Evolutionary conservation across 2,113 vertebrate species (phyloP).

Genomic region (Xenopus borealis): DNA sequence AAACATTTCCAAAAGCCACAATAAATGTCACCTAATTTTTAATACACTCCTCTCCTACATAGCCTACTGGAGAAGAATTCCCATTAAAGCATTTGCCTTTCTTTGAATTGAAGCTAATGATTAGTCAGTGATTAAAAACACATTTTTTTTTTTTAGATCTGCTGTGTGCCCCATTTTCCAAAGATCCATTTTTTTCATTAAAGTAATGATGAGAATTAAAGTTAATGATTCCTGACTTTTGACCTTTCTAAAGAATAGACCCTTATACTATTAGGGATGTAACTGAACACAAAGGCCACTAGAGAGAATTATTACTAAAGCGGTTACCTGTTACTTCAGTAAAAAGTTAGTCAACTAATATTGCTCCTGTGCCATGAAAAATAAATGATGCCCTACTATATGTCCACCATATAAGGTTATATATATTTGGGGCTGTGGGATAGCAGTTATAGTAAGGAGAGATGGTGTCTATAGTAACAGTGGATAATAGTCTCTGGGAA

Average conservation of each 20-base stretch:
- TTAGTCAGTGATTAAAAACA: neutral
- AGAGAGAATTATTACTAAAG: too few relatives aligned
- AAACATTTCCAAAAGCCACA: constrained; percentile 5
- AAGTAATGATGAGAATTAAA: constrained; percentile 1
- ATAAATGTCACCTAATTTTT: constrained; percentile 28
- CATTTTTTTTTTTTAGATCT: neutral
- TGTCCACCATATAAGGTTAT: too few relatives aligned
- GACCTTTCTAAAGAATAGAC: constrained; percentile 6
- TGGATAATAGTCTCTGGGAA: too few relatives aligned
- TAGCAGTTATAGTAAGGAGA: too few relatives aligned
- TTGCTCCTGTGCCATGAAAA: too few relatives aligned
- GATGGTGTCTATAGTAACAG: too few relatives aligned
- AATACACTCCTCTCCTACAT: neutral
- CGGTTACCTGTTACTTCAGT: too few relatives aligned
- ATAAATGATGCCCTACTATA: too few relatives aligned
- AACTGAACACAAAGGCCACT: constrained; percentile 24
- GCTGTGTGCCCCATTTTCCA: neutral
- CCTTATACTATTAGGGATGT: constrained; percentile 16
- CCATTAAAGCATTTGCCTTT: neutral
- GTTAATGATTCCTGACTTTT: constrained; percentile 18
- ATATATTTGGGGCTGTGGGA: too few relatives aligned
- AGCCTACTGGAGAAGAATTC: neutral
- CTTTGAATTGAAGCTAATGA: constrained; percentile 1
- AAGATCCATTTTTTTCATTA: constrained; percentile 5
- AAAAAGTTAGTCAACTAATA: too few relatives aligned